Base-by-base conservation (phyloP, 1,140 invertebrate genomes). In the Drosophila pachea region DNA sequence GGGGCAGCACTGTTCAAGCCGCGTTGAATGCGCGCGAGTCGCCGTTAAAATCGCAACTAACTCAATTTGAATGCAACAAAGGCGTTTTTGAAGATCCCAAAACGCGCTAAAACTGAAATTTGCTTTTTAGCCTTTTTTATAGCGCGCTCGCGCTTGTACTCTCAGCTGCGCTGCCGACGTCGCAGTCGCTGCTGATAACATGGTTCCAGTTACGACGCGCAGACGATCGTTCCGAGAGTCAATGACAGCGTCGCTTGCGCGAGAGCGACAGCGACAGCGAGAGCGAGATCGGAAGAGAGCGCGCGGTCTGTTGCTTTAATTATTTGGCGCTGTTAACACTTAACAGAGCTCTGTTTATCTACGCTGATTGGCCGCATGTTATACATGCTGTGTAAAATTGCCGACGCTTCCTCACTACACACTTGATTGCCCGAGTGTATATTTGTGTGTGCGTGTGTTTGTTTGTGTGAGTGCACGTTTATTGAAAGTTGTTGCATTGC, bases 311-410 rank as follows among this genome's bases (percentile, higher is more conserved):
- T 31, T 47, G 14, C 66, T 77, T 84, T 79, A 83, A 86, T 84
- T 74, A 70, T 56, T 53, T 68, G 81, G 64, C 76, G 76, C 68
- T 67, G 65, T 71, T 86, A 69, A 50, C 47, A 38, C 62, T 74
- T 84, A 84, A 84, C 79, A 84, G 69, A 79, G 76, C 65, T 76
- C 55, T 79, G 69, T 63, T 76, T 86, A 81, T 86, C 73, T 68
- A 40, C 43, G 12, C 43, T 86, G 73, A 86, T 84, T 86, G 79
- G 76, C 53, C 62, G 59, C 65, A 79, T 86, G 79, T 84, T 84
- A 79, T 71, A 65, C 65, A 58, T 38, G 45, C 54, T 64, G 62
- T 84, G 45, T 73, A 49, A 79, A 68, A 50, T 66, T 48, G 66
- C 71, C 78, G 71, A 60, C 29, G 78, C 62, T 83, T 68, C 68